phyloP scores from a whole-genome alignment of 35 echinoderm and acorn worm species.

The Diadema setosum region DNA sequence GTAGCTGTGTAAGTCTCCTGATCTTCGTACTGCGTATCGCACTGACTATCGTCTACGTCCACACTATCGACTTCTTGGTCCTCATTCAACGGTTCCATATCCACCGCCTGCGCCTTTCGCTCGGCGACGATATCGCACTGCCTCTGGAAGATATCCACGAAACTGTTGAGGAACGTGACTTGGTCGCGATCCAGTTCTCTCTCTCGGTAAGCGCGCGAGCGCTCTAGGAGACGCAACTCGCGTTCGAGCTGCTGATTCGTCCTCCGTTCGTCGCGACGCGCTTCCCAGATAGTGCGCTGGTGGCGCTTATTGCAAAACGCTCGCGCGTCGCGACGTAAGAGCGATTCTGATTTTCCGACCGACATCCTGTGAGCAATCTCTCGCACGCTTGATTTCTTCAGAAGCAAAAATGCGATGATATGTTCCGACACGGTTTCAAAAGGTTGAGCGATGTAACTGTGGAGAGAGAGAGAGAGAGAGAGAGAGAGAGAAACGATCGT shows the following conservation, averaged over 20 bases:
- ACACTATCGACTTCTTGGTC: neutral
- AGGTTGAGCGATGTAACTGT: too few species aligned
- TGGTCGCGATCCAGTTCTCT: constrained; percentile 75
- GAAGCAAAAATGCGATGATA: too few species aligned
- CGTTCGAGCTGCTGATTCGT: constrained; percentile 43
- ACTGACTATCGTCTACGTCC: neutral
- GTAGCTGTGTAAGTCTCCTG: neutral
- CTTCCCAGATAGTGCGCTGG: constrained; percentile 62
- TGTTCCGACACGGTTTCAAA: too few species aligned
- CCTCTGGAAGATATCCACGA: constrained; percentile 67
- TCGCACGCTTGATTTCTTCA: too few species aligned
- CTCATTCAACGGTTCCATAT: neutral
- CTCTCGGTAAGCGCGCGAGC: constrained; percentile 35
- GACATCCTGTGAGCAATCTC: too few species aligned
- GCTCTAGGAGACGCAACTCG: constrained; percentile 60
- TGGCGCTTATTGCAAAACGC: constrained; percentile 60
- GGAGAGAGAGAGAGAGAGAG: too few species aligned
- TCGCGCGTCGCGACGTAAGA: constrained; percentile 56
- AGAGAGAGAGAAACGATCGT: too few species aligned
- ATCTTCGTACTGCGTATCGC: neutral
- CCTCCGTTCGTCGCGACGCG: constrained; percentile 52
- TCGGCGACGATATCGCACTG: constrained; percentile 78
- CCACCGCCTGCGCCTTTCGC: neutral
- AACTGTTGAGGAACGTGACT: constrained; percentile 40
- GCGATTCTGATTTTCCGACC: constrained; percentile 55